These are phyloP conservation scores for Anarhynchus alexandrinus DNA, from an alignment of 2,113 vertebrate species.

Conservation along the genomic window DNA sequence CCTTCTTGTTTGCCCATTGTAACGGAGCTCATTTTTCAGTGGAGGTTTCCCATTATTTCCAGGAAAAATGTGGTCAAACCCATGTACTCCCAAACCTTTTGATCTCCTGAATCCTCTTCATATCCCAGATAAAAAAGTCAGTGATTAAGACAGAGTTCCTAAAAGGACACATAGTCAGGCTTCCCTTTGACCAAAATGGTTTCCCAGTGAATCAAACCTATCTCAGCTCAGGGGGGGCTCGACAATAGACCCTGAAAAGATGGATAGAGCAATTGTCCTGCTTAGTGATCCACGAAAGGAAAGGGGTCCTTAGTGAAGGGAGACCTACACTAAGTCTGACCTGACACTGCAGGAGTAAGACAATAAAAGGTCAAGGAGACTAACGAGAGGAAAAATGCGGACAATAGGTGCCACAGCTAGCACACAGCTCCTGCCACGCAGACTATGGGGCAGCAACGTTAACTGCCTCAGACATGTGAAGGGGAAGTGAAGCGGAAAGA, in stretches of 20 bases:
- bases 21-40: slow-evolving; percentile 69
- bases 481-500: slow-evolving; percentile 76
- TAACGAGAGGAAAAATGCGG: slow-evolving; percentile 78
- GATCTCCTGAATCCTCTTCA: slow-evolving; percentile 84
- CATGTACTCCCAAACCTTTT: slow-evolving; percentile 76
- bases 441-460: slow-evolving; percentile 68
- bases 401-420: slow-evolving; percentile 76
- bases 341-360: slow-evolving; percentile 72
- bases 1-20: slow-evolving; percentile 64
- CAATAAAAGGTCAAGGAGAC: slow-evolving; percentile 84
- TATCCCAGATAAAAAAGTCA: slow-evolving; percentile 81
- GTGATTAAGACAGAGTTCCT: slow-evolving; percentile 74
- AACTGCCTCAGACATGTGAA: slow-evolving; percentile 77
- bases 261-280: slow-evolving; percentile 89
- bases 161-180: slow-evolving; percentile 75
- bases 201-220: slow-evolving; percentile 82
- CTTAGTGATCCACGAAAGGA: slow-evolving; percentile 87
- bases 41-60: slow-evolving; percentile 66
- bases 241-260: slow-evolving; percentile 86
- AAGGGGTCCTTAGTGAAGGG: slow-evolving; percentile 76
- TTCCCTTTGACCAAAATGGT: slow-evolving; percentile 77
- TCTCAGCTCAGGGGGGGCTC: slow-evolving; percentile 77
- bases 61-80: slow-evolving; percentile 70
- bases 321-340: slow-evolving; percentile 77
- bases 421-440: slow-evolving; percentile 67